Evolutionary conservation across 2,888 invertebrate genomes (phyloP).

Genomic region (Torymus aiolomorphi): DNA sequence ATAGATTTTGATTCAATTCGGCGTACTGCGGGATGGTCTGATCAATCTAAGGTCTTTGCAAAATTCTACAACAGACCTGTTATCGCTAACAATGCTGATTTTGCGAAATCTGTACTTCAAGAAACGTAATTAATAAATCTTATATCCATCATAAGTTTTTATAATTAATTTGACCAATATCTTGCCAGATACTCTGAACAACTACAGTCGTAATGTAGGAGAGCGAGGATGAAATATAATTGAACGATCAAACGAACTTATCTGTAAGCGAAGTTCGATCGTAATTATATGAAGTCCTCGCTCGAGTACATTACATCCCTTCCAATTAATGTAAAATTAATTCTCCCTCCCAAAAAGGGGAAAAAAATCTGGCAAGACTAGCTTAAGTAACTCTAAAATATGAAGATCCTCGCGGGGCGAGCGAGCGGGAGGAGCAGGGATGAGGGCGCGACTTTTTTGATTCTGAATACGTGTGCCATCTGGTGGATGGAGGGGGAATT

Average conservation of each 20-base stretch:
- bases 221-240: slow-evolving; percentile 1
- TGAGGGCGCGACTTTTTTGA: no score
- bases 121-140: background rate
- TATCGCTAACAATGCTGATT: background rate
- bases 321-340: slow-evolving; percentile 44
- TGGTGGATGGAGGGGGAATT: no score
- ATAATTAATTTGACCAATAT: no score
- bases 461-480: no score
- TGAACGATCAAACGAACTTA: no score
- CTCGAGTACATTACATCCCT: slow-evolving; percentile 40
- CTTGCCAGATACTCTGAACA: slow-evolving; percentile 1
- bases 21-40: slow-evolving; percentile 9
- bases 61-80: slow-evolving; percentile 22
- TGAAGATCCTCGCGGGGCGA: no score
- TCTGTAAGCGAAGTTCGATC: no score
- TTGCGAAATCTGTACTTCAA: background rate
- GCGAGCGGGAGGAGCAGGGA: no score
- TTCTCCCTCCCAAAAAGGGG: slow-evolving; percentile 49
- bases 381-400: no score
- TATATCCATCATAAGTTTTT: background rate
- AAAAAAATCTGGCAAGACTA: no score
- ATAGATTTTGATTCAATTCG: slow-evolving; percentile 1
- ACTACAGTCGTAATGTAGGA: slow-evolving; percentile 17
- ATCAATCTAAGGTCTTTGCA: background rate
- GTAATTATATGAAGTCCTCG: slow-evolving; percentile 49